Percentiles rank a stretch among this genome's conserved stretches.
phyloP scores from a whole-genome alignment of 1,140 invertebrate species.

The Dinoponera quadriceps region DNA sequence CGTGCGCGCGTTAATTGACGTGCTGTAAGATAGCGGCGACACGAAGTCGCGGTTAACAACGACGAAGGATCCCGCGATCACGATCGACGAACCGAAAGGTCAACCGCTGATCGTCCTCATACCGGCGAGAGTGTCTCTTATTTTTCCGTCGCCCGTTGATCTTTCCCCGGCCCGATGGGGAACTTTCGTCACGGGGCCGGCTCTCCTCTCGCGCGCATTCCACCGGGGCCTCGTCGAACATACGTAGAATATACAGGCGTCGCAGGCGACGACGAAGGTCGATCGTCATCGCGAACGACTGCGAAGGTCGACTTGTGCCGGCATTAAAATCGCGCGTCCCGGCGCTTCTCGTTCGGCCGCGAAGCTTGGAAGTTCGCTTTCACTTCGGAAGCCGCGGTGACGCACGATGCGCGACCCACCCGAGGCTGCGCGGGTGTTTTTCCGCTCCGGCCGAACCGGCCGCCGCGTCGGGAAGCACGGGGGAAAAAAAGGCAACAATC shows the following conservation, averaged over 20 bases:
- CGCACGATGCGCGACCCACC: conserved; percentile 12
- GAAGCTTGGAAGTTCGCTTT: conserved; percentile 43
- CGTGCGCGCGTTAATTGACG: not conserved
- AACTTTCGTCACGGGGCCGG: conserved; percentile 8
- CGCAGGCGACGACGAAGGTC: conserved; percentile 45
- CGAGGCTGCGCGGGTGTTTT: too few species aligned
- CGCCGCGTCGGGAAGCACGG: too few species aligned
- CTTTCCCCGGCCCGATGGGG: conserved; percentile 39
- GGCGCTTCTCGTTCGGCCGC: conserved; percentile 9
- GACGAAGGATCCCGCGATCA: conserved; percentile 40
- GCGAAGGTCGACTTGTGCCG: conserved; percentile 50
- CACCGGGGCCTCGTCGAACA: not conserved
- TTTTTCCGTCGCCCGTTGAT: conserved; percentile 58
- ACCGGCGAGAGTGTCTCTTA: conserved; percentile 30
- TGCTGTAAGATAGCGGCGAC: not conserved
- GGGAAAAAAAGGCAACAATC: too few species aligned
- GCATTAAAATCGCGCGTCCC: conserved; percentile 36
- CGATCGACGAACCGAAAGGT: conserved; percentile 69
- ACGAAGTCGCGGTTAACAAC: conserved; percentile 13
- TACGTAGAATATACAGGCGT: conserved; percentile 30
- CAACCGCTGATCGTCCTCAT: conserved; percentile 75
- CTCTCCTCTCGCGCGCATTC: conserved; percentile 52
- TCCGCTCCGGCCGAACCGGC: too few species aligned
- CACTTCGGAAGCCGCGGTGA: conserved; percentile 24
- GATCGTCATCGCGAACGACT: conserved; percentile 32